Base-by-base conservation (phyloP, 1,140 invertebrate genomes). In the Tigriopus japonicus region DNA sequence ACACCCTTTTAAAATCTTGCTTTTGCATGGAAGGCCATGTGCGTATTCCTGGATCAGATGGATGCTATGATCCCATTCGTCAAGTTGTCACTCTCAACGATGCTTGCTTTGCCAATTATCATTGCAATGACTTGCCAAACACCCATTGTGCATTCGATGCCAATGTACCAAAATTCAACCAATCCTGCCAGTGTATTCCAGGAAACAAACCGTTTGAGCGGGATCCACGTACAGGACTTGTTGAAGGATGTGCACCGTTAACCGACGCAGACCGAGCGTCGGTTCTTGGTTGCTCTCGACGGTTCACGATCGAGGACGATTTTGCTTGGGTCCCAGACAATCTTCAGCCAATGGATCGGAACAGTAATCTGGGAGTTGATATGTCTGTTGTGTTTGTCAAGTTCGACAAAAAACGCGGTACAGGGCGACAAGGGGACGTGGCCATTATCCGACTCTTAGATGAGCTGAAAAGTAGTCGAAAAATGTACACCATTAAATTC, bases 41-140 rank as follows among this genome's bases (percentile, higher is more conserved):
- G 45, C 15, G 59, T 1, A 61, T 55, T 17, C 59, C 53, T 7
- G 49, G 35, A 15, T 61, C 59, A 7, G 42, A 54, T 23, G 59
- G 59, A n/a, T 61, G 59, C 51, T 61, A 61, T 61, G 59, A 61
- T 55, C 59, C 59, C 23, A 54, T 61, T 15, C 15, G 59, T 3
- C 17, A 19, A 17, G 59, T 61, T 41, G 49, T 61, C 10, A 61
- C 59, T 3, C 51, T 61, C 21, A 53, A 21, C 52, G 59, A 61
- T 28, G 59, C 49, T 21, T 61, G 59, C 45, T 61, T 61, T 49
- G 43, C 59, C 14, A 40, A 61, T 52, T 19, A 55, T 19, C 59
- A 61, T 42, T 61, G 59, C 51, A 49, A 61, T 19, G 19, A 54
- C 19, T 40, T 61, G 28, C 59, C 59, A 1, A 61, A 61, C 49